Evolutionary conservation across 2,797 vertebrate genomes (phyloP), one percentile per base, ranked within the genome.

Genomic region (Cryptoprocta ferox): DNA sequence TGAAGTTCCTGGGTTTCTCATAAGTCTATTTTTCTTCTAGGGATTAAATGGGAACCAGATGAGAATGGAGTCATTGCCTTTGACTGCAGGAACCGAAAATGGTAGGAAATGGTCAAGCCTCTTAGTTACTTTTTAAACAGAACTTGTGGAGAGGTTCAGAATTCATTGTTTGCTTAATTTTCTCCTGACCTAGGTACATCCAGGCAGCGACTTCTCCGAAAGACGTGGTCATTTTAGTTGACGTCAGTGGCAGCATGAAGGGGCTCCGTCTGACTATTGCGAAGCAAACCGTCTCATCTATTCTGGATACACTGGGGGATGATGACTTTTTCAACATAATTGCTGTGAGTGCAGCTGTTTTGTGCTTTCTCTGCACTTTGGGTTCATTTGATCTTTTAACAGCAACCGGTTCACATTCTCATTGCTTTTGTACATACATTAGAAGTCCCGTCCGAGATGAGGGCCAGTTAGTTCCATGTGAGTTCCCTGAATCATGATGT

Each of bases 311-410:
- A 1, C 99, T 99, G 70, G 99, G 99, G 94, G 99, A 99, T 16
- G 99, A 99, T 37, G 99, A 99, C 98, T 99, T 99, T 98, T 99
- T 99, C 98, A 99, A 99, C 98, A 99, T 99, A 96, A 99, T 99
- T 63, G 99, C 99, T 73, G 99, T 99, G 98, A 99, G 99, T 99
- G 61, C 53, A 50, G 96, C 79, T 87, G 59, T 39, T 91, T 86
- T 94, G 94, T 75, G 48, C 19, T 80, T 79, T 87, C 45, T 59
- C 6, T 50, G 81, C 30, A 1, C 61, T 96, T 87, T 30, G 76
- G 73, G 5, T 68, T 90, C 80, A 30, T 50, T 65, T 89, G 2
- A 59, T 96, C 2, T 91, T 91, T 86, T 39, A 63, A 89, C 75
- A 50, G 37, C 2, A 86, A 4, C 42, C 3, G 66, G 14, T 11